phyloP scores from a whole-genome alignment of 2,797 vertebrate genomes.

The Spatula versicolor region DNA sequence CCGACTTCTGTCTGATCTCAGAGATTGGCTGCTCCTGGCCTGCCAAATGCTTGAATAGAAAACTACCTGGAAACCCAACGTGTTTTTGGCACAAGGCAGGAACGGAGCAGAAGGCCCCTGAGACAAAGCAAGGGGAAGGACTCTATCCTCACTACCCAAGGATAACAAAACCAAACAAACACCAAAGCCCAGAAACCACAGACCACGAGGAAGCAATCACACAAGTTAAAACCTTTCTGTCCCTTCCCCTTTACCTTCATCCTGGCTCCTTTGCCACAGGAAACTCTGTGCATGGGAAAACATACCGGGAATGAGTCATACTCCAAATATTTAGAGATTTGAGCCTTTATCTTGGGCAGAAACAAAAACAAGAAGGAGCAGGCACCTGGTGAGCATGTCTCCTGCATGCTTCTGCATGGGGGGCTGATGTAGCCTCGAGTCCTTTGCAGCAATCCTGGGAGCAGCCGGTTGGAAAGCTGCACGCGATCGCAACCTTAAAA shows the following conservation, averaged over 20 bases:
- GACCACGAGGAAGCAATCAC: neutral
- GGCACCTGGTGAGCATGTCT: fast-evolving
- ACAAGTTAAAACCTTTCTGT: neutral
- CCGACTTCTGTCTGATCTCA: neutral
- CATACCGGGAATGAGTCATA: neutral
- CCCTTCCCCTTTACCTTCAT: neutral
- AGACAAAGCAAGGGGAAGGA: neutral
- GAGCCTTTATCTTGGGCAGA: neutral
- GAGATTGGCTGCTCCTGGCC: neutral
- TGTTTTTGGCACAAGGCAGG: fast-evolving
- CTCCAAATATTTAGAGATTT: neutral
- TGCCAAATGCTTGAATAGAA: neutral
- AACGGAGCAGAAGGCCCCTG: fast-evolving
- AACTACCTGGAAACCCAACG: neutral
- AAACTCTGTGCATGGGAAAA: neutral
- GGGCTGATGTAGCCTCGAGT: fast-evolving
- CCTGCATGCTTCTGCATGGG: neutral
- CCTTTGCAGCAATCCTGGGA: fast-evolving
- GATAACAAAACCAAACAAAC: too few relatives aligned
- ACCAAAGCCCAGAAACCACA: neutral
- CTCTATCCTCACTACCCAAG: fast-evolving
- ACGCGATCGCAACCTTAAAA: fast-evolving
- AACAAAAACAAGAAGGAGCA: neutral
- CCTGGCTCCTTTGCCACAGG: neutral
- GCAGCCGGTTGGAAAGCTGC: neutral